Conservation (phyloP, 2,113 vertebrate species). For the Picathartes gymnocephalus region DNA sequence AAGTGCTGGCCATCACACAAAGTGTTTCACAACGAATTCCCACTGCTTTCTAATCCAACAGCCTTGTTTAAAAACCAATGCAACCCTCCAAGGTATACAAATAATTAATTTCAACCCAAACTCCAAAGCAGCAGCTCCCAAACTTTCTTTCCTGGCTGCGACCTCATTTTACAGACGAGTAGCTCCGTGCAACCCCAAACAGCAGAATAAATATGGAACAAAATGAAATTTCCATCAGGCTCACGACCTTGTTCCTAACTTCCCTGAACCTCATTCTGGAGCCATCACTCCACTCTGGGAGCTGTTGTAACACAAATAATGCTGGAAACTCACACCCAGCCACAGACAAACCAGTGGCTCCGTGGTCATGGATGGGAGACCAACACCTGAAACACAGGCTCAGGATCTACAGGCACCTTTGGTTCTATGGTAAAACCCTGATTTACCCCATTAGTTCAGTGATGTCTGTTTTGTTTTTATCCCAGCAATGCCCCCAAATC, state of each 20-base stretch:
- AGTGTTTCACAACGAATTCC: not conserved
- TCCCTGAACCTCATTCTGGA: not conserved
- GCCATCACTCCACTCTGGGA: not conserved
- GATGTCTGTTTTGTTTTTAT: not conserved
- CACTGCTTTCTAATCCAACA: not conserved
- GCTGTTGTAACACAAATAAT: not conserved
- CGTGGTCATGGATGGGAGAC: not conserved
- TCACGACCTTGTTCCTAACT: not conserved
- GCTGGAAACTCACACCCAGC: not conserved
- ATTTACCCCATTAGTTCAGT: rapidly evolving
- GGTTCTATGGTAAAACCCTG: not conserved
- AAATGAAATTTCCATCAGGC: conserved; percentile 30
- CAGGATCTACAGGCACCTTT: not conserved
- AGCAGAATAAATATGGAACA: conserved; percentile 10
- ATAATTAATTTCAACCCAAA: conserved; percentile 36
- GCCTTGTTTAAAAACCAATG: conserved; percentile 24
- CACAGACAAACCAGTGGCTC: rapidly evolving
- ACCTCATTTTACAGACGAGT: conserved; percentile 54
- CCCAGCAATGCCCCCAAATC: not conserved
- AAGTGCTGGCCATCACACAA: not conserved
- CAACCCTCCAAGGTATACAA: conserved; percentile 35
- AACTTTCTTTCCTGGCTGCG: not conserved
- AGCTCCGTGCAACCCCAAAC: not conserved
- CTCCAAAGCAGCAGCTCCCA: not conserved
- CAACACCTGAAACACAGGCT: not conserved